Base-by-base conservation (phyloP, 2,888 invertebrate species). In the Oxyteleia sp. region DNA sequence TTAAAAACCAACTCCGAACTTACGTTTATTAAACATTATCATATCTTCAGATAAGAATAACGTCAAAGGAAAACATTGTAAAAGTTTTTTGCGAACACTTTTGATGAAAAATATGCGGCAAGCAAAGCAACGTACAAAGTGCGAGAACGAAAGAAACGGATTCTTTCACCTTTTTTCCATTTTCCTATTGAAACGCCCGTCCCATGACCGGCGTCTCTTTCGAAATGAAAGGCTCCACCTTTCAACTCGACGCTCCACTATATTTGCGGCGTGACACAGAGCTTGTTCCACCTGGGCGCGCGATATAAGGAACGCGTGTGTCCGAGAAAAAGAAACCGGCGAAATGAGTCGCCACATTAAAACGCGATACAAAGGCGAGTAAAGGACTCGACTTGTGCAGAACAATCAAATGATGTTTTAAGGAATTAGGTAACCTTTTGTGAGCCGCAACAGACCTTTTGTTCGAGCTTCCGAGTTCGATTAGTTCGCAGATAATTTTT, bases 191-290 rank as follows among this genome's bases (percentile, higher is more conserved):
- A 82, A 72, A 51, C 51, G 35, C 55, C 49, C 79, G 49, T 35
- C 63, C 32, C 63, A 47, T 51, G 59, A 51, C 53, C 72, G 57
- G 57, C 71, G 61, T 72, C 72, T 64, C 64, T 74, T 69, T 79
- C 71, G 75, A 74, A 74, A 83, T 83, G 83, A 79, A 83, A 83
- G 83, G 49, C 64, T 61, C 64, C 49, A 74, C 63, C 71, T 83
- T 79, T 83, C 79, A 75, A 69, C 74, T 72, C 72, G 72, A 23
- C 45, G 64, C 72, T 76, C 53, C 15, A 32, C 68, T 76, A 38
- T 83, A 72, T 83, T 83, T 74, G 78, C 61, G 74, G 79, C 74
- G 83, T 64, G 83, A 83, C 79, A 75, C 69, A 69, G 63, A 69
- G 66, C 64, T 69, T 45, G 83, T 79, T 79, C 69, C 83, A 83